phyloP scores from a whole-genome alignment of 2,113 vertebrate genomes.

The Tetrax tetrax region DNA sequence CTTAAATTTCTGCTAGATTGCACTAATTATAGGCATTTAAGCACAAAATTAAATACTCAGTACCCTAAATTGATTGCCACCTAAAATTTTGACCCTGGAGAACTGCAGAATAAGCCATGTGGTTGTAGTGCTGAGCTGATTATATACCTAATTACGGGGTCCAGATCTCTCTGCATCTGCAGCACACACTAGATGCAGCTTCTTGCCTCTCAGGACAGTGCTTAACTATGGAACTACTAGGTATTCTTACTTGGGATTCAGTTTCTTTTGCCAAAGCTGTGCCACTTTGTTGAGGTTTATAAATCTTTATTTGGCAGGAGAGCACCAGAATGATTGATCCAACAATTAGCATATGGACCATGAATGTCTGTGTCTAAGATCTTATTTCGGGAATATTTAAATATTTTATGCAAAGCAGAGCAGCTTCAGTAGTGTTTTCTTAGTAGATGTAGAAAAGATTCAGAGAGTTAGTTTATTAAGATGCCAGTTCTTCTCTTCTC shows the following conservation, averaged over 20 bases:
- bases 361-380: not conserved
- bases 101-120: not conserved
- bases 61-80: not conserved
- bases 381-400: not conserved
- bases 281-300: not conserved
- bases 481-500: not conserved
- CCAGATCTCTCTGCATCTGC: not conserved
- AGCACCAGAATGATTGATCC: not conserved
- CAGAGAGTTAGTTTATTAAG: not conserved
- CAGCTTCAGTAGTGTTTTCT: not conserved
- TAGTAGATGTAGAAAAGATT: not conserved
- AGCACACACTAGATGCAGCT: not conserved
- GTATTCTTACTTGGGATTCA: not conserved
- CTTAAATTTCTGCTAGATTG: not conserved
- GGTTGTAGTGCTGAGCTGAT: not conserved
- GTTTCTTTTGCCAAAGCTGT: not conserved
- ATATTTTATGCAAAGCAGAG: not conserved
- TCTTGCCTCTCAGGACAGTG: not conserved
- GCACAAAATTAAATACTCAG: not conserved
- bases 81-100: not conserved
- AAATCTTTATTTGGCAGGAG: not conserved
- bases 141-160: not conserved
- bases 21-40: not conserved
- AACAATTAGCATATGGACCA: not conserved
- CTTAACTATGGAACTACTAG: not conserved